phyloP scores from a whole-genome alignment of 2,888 invertebrate species.

The Phengaris arion region DNA sequence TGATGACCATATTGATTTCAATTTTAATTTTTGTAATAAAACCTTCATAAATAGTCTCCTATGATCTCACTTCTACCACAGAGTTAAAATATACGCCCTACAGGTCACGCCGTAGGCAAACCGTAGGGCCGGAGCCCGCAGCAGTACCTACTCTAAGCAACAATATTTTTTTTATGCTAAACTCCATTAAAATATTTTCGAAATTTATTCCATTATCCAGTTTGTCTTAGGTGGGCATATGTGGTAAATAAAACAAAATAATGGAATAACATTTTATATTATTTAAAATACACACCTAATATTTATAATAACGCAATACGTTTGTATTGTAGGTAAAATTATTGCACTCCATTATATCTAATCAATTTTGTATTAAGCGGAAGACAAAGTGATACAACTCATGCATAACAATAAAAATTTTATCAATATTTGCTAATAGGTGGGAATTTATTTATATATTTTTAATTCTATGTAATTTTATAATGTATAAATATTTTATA shows the following conservation, averaged over 20 bases:
- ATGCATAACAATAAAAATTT: neutral
- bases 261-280: constrained; percentile 75
- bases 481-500: neutral
- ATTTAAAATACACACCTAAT: constrained; percentile 78
- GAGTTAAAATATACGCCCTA: no score
- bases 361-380: constrained; percentile 29
- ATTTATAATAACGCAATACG: constrained; percentile 71
- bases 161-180: no score
- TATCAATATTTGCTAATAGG: neutral
- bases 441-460: neutral
- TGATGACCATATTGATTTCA: no score
- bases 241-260: constrained; percentile 49
- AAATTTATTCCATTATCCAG: neutral
- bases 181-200: no score
- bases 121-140: no score
- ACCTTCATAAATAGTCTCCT: no score
- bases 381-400: constrained; percentile 22
- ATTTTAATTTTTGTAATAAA: no score
- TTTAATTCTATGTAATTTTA: no score
- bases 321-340: constrained; percentile 59
- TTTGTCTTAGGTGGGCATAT: neutral
- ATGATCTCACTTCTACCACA: no score
- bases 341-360: constrained; percentile 67
- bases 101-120: no score
- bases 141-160: no score